A percentile compares a stretch with the other conserved stretches of the same genome.
phyloP scores from a whole-genome alignment of 2,797 vertebrate species.

The Acanthurus tractus region DNA sequence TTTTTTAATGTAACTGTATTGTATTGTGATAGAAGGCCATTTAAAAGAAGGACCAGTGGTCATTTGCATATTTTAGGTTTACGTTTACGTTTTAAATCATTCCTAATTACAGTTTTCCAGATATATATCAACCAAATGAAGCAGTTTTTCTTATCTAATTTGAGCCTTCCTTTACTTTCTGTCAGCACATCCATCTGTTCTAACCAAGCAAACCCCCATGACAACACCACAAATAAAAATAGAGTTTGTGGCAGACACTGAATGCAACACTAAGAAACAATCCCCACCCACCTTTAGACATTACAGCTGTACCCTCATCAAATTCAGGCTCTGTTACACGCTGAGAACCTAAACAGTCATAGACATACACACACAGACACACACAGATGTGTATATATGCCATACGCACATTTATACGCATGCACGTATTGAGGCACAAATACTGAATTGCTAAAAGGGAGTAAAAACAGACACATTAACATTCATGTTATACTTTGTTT shows the following conservation, averaged over 20 bases:
- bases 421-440: conserved; percentile 54
- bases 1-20: neutral
- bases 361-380: conserved; percentile 61
- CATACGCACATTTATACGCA: conserved; percentile 33
- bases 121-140: neutral
- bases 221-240: conserved; percentile 37
- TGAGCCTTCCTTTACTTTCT: neutral
- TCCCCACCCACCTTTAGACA: conserved; percentile 96
- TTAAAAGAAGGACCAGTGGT: neutral
- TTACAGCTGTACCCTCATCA: conserved; percentile 94
- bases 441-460: conserved; percentile 34
- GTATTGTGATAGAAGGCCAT: no score
- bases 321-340: conserved; percentile 98
- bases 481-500: conserved; percentile 25
- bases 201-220: neutral
- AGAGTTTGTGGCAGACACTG: conserved; percentile 30
- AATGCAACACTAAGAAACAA: conserved; percentile 46
- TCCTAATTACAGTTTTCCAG: neutral
- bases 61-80: neutral
- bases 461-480: conserved; percentile 49
- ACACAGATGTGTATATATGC: conserved; percentile 37
- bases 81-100: neutral
- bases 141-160: neutral
- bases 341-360: conserved; percentile 93
- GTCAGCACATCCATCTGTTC: neutral